Evolutionary conservation across 2,888 invertebrate species (phyloP), one percentile per base, ranked within the genome.

Genomic region (Apodemia mormo): DNA sequence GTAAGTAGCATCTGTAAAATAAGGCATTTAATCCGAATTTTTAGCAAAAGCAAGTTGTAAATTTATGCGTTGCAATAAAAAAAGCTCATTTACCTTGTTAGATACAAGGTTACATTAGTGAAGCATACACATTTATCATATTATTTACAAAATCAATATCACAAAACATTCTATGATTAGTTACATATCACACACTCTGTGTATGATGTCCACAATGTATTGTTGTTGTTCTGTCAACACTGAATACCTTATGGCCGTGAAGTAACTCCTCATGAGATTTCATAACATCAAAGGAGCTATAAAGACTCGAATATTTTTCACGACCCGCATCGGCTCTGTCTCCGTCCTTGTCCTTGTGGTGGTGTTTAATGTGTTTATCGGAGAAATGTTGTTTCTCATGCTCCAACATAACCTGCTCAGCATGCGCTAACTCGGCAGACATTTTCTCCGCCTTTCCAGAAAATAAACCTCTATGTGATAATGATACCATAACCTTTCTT

Each of bases 381-480:
- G 82, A 84, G 83, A 89, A 89, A 85, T 90, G 80, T 76, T 87
- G 85, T 85, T 90, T 91, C 81, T 92, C 92, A 81, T 93, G 92
- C 84, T 85, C 89, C 88, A 86, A 89, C 92, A 93, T 92, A 88
- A 92, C 90, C 91, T 93, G 90, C 88, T 92, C 92, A 67, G 92
- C 92, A 85, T 91, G 92, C 85, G 84, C 90, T 92, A 93, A 88
- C 83, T 92, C 92, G 82, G 86, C 90, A 84, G 92, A 85, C 91
- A 92, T 87, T 84, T 85, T 82, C 91, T 91, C 92, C 87, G 93
- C 93, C 91, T 92, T 93, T 76, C 89, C 89, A 88, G 87, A 90
- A 92, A 93, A 92, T 85, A 92, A 88, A 92, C 88, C 89, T 87
- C 85, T 89, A 86, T 90, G 80, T 90, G 79, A 84, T 77, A 83